A percentile compares a stretch with the other conserved stretches of the same genome.
Conservation (phyloP, 2,888 invertebrate genomes). For the Sinelater perroti region DNA sequence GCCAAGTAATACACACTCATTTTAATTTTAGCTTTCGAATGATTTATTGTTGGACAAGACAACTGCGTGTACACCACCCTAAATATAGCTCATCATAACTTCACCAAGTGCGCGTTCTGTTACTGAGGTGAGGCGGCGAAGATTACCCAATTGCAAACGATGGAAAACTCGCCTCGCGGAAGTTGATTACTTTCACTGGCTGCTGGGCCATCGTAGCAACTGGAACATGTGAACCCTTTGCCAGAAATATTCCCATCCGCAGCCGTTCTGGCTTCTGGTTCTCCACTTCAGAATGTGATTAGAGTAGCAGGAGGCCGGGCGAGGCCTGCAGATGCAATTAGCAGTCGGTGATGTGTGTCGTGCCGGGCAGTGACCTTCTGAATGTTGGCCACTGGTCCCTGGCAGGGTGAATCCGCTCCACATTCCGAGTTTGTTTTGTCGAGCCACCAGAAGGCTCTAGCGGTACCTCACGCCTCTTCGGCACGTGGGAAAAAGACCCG, state of each 20-base stretch:
- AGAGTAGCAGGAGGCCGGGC: conserved; percentile 27
- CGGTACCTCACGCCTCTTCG: conserved; percentile 4
- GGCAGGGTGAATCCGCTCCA: conserved; percentile 36
- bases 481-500: background rate
- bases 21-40: conserved; percentile 5
- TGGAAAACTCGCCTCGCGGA: background rate
- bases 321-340: conserved; percentile 37
- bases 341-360: conserved; percentile 34
- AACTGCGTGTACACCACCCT: conserved; percentile 9
- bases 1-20: background rate
- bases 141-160: no score
- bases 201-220: no score
- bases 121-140: conserved; percentile 1
- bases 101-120: background rate
- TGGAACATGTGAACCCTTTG: conserved; percentile 25
- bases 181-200: background rate
- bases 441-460: conserved; percentile 18
- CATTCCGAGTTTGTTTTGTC: conserved; percentile 17
- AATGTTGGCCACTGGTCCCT: conserved; percentile 36
- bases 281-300: conserved; percentile 32
- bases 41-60: conserved; percentile 20
- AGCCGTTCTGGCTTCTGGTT: conserved; percentile 30
- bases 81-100: conserved; percentile 19
- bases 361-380: conserved; percentile 36
- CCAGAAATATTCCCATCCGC: conserved; percentile 29